These are phyloP conservation scores for Rhynchonycteris naso DNA, from an alignment of 2,797 vertebrate species.

Conservation along the genomic window DNA sequence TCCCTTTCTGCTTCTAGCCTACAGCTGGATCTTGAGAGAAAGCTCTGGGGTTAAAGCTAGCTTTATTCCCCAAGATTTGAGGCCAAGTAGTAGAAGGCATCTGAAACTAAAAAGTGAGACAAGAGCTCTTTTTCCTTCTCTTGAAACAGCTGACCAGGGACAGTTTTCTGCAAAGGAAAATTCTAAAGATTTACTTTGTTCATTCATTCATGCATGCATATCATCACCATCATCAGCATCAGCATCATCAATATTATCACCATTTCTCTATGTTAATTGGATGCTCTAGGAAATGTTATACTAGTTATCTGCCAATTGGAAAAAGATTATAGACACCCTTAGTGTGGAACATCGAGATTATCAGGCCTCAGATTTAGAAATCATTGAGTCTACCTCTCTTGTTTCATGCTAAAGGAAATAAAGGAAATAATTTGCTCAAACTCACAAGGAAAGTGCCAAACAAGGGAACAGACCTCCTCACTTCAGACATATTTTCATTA, in stretches of 20 bases:
- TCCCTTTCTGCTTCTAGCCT: conserved; percentile 78
- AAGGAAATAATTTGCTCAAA: conserved; percentile 2
- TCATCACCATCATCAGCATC: not conserved
- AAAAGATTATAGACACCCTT: not conserved
- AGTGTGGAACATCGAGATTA: not conserved
- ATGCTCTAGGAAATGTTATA: too few species aligned
- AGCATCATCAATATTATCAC: not conserved
- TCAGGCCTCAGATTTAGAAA: not conserved
- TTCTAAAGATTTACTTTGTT: not conserved
- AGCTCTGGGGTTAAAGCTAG: not conserved
- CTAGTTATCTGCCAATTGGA: too few species aligned
- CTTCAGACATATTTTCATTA: not conserved
- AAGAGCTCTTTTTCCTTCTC: not conserved
- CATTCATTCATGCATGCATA: not conserved
- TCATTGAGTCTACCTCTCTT: not conserved
- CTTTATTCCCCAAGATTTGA: not conserved
- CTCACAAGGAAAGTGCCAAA: not conserved
- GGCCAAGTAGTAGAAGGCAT: not conserved
- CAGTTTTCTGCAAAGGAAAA: conserved; percentile 9
- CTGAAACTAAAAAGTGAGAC: conserved; percentile 26
- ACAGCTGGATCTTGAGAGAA: conserved; percentile 70
- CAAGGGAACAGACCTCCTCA: not conserved
- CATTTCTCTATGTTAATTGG: too few species aligned
- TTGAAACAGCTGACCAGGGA: not conserved
- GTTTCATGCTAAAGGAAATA: not conserved